These are phyloP conservation scores for Drosophila guanche DNA, from an alignment of 1,140 invertebrate genomes.

Conservation along the genomic window DNA sequence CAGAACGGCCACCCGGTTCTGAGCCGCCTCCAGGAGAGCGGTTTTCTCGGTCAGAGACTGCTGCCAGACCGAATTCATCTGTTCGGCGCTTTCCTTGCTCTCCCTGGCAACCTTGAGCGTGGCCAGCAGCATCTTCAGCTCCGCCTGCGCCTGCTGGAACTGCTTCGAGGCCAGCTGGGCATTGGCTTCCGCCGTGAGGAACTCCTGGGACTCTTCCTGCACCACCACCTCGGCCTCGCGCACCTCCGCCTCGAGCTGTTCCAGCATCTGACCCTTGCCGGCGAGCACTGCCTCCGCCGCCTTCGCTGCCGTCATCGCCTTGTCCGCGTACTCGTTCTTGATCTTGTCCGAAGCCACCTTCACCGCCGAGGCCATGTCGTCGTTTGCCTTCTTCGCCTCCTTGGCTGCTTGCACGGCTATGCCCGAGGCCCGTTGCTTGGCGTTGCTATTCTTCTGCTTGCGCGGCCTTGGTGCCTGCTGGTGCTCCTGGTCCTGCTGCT, in stretches of 20 bases:
- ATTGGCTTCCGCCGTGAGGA: slow-evolving; percentile 39
- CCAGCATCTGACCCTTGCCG: slow-evolving; percentile 46
- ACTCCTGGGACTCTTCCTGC: slow-evolving; percentile 51
- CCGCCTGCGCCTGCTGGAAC: slow-evolving; percentile 24
- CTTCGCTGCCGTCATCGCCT: slow-evolving; percentile 51
- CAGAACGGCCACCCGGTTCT: slow-evolving; percentile 44
- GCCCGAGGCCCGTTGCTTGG: slow-evolving; percentile 36
- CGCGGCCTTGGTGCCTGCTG: too few species aligned
- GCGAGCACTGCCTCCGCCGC: slow-evolving; percentile 59
- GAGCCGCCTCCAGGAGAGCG: slow-evolving; percentile 49
- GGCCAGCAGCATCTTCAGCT: slow-evolving; percentile 22
- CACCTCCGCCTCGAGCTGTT: slow-evolving; percentile 65
- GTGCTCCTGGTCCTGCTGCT: not conserved
- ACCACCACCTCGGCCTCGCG: slow-evolving; percentile 50
- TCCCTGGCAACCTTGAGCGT: slow-evolving; percentile 32
- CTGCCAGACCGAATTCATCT: slow-evolving; percentile 40
- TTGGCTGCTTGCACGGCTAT: slow-evolving; percentile 56
- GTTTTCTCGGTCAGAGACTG: slow-evolving; percentile 40
- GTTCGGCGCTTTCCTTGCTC: slow-evolving; percentile 31
- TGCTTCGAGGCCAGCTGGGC: slow-evolving; percentile 36
- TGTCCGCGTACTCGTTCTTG: slow-evolving; percentile 62
- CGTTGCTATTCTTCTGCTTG: not conserved
- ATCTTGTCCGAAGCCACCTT: slow-evolving; percentile 52
- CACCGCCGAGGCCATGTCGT: slow-evolving; percentile 60
- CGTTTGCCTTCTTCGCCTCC: slow-evolving; percentile 64